Conservation (phyloP, 2,113 vertebrate species). For the Gallinago jamesoni region DNA sequence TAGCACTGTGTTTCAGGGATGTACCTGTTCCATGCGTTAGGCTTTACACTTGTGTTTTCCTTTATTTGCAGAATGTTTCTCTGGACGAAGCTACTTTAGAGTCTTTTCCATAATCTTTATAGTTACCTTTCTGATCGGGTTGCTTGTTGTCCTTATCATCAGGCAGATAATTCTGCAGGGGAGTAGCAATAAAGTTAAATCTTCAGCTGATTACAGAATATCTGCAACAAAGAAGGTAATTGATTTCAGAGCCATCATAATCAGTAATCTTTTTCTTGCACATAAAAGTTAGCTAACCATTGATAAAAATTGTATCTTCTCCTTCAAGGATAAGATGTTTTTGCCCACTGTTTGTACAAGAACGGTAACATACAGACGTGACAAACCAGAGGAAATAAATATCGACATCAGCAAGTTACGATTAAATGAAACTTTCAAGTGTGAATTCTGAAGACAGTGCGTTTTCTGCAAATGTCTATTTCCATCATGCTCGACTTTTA, state of each 20-base stretch:
- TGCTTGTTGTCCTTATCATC: conserved; percentile 87
- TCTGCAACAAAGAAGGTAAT: conserved; percentile 86
- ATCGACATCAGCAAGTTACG: conserved; percentile 87
- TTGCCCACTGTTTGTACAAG: conserved; percentile 89
- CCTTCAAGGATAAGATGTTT: conserved; percentile 81
- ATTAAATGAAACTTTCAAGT: conserved; percentile 83
- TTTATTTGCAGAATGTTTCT: conserved; percentile 85
- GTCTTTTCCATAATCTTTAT: conserved; percentile 93
- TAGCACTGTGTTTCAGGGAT: neutral
- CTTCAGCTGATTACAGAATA: conserved; percentile 77
- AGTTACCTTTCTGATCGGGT: conserved; percentile 89
- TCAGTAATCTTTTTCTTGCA: conserved; percentile 24
- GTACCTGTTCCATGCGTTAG: neutral
- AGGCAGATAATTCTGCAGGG: conserved; percentile 85
- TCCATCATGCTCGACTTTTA: conserved; percentile 11
- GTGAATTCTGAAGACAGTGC: conserved; percentile 74
- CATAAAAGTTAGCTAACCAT: neutral
- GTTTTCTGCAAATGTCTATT: conserved; percentile 49
- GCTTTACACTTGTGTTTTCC: conserved; percentile 39
- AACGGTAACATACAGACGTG: conserved; percentile 91
- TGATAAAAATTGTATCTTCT: conserved; percentile 70
- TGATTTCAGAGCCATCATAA: conserved; percentile 29
- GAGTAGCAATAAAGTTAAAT: conserved; percentile 72
- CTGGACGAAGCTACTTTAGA: conserved; percentile 82
- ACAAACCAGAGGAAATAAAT: conserved; percentile 89